Base-by-base conservation (phyloP, 2,797 vertebrate genomes). In the Acipenser transmontanus region DNA sequence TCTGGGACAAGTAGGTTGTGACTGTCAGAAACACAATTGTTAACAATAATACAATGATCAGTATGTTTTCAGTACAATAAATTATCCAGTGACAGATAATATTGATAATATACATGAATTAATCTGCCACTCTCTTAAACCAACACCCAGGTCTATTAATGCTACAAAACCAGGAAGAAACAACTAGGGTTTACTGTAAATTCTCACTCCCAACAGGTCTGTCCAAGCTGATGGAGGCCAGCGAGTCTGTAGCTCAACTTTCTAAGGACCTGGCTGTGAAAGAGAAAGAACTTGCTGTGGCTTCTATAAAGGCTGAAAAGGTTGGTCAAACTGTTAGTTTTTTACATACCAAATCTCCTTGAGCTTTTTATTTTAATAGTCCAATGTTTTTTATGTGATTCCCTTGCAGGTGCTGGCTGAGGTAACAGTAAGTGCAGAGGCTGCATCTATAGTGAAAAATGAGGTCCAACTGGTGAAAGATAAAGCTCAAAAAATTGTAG, bases 391-490 rank as follows among this genome's bases (percentile, higher is more conserved):
- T 59, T 8, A 66, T 71, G 72, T 11, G 67, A 67, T 47, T 61
- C 12, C 71, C 67, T 70, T 66, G n/a, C 66, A 94, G 93, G 91
- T 94, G 12, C 69, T 93, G 74, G 88, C 89, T 70, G 91, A 94
- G 84, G 93, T 95, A 69, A 93, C 86, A 11, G 70, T 82, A 67
- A 93, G 84, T 69, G 91, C 93, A 66, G 82, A 90, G 68, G 93
- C 92, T 6, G 89, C 93, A 67, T 78, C 88, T 20, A 78, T 86
- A 71, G 77, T 93, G 2, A 93, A 93, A 81, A 90, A 90, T 59
- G 89, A 90, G 81, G 91, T 94, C 17, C 90, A 93, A 66, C 71
- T 68, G 7, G 91, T 93, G 20, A 94, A 94, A 76, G 91, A 94
- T 70, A 93, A 80, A 85, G 92, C 92, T 68, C 89, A 90, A 69